Evolutionary conservation across 2,113 vertebrate species (phyloP), one percentile per base, ranked within the genome.

Genomic region (Marmota monax): DNA sequence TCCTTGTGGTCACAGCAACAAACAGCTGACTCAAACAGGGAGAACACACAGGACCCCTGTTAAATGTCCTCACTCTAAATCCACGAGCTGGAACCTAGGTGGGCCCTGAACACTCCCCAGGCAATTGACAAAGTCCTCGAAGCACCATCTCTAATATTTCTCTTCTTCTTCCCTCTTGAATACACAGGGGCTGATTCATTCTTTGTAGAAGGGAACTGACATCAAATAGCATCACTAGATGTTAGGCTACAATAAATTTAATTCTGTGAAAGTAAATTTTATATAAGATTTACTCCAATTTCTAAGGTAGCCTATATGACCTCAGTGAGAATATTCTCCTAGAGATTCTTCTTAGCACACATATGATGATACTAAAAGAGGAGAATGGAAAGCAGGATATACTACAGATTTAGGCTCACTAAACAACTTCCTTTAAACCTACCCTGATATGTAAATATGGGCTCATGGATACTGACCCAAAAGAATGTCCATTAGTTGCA

Each of bases 231-330:
- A 34, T 53, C 76, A 45, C 9, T 61, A 88, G 27, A 87, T 32
- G 65, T 95, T 42, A 90, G 84, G 77, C 18, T 51, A 85, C 88
- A 85, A 69, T 3, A 92, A 92, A 82, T 42, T 92, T 73, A 96
- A 92, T 72, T 92, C 23, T 85, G 17, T 84, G 27, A 92, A 92
- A 93, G 14, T 39, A 83, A 92, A 93, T 76, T 96, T 89, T 53
- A 80, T n/a, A 29, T 73, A 67, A 63, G 14, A 93, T 9, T 92
- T 63, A 42, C 51, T 90, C 90, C 37, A 63, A 29, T 84, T 90
- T 96, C 39, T 93, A 78, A 86, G 56, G 80, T 7, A 10, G 77
- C 37, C 84, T n/a, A 32, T 58, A 70, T 65, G 48, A 93, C 45
- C 83, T 56, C 8, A 37, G 58, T 39, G 78, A 92, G 14, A 91